These are phyloP conservation scores for Diadromus collaris DNA, from an alignment of 2,888 invertebrate genomes.

Conservation along the genomic window DNA sequence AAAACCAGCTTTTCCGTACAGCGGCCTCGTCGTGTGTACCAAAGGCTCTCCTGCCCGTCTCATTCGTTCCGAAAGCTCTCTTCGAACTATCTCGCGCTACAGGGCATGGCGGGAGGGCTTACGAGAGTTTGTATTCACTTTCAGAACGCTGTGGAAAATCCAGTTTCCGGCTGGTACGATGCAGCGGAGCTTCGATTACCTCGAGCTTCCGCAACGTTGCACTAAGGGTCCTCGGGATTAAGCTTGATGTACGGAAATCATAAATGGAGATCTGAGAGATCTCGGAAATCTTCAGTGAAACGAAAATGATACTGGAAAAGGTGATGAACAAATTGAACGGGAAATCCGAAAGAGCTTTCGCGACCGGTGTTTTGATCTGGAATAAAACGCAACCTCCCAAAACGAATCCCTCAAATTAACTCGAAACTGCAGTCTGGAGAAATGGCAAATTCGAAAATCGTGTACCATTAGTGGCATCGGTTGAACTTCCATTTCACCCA, in stretches of 20 bases:
- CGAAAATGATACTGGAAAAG: no score
- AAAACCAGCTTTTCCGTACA: constrained; percentile 41
- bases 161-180: constrained; percentile 1
- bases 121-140: constrained; percentile 54
- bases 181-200: constrained; percentile 43
- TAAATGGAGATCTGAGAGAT: constrained; percentile 5
- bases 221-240: constrained; percentile 1
- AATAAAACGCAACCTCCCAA: neutral
- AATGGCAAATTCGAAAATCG: neutral
- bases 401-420: neutral
- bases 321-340: no score
- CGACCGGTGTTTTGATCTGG: neutral
- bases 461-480: neutral
- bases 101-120: constrained; percentile 27
- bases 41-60: constrained; percentile 35
- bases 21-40: constrained; percentile 36
- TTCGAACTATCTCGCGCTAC: constrained; percentile 32
- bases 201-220: constrained; percentile 25
- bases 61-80: constrained; percentile 31
- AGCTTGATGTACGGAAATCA: neutral
- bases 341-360: neutral
- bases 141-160: constrained; percentile 33
- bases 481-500: neutral
- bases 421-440: neutral
- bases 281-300: no score